Evolutionary conservation across 2,113 vertebrate genomes (phyloP), one percentile per base, ranked within the genome.

Genomic region (Muntiacus reevesi): DNA sequence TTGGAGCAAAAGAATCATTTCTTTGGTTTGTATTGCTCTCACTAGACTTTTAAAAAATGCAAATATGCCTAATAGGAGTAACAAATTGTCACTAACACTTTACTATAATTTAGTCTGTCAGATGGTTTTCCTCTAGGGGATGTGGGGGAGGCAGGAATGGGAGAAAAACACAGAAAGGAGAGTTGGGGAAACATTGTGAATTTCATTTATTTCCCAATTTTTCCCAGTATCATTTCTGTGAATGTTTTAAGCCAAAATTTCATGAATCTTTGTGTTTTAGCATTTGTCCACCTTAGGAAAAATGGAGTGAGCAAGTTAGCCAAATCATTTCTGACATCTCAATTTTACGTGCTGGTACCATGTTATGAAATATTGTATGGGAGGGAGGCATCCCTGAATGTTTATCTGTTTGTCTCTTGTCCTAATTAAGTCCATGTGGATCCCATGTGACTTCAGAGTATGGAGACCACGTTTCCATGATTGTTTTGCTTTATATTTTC

Each of bases 341-440:
- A 27, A 84, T 92, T 83, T 96, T 67, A 76, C 54, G 79, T 52
- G 83, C n/a, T 62, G 57, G 55, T 74, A 59, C 86, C 55, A 28
- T 30, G 83, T 94, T 92, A 60, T 74, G 94, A 94, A 92, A 95
- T 93, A n/a, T 28, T 25, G 45, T 87, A 93, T 84, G 87, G 27
- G 64, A 88, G 91, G 52, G 74, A 81, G 71, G 87, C 3, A 2
- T 16, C 87, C 33, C 45, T 6, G 1, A 88, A 89, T 86, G 55
- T 92, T 93, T 96, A 94, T 97, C 91, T 97, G 84, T 96, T 94
- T 95, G 89, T 92, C 95, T 94, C 67, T 89, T 50, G 79, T 85
- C 62, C 87, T 96, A 89, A 97, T 96, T 96, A 83, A 92, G 47
- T 94, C 92, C 96, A 89, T 87, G 93, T 97, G 95, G 67, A 57